Base-by-base conservation (phyloP, 2,797 vertebrate species). In the Propithecus deckenii region DNA sequence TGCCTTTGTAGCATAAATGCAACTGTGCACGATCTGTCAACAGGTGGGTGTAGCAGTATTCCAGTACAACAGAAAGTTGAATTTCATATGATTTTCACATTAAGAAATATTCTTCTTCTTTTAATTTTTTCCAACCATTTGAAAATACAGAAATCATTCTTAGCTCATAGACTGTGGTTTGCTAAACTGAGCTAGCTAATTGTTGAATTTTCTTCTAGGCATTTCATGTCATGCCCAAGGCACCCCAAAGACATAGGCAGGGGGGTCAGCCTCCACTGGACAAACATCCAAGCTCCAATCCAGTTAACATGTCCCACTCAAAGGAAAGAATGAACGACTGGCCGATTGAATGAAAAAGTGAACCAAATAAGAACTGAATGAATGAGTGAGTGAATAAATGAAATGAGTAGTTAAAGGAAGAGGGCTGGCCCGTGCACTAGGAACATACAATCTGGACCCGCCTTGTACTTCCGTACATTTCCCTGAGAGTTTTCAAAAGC, bases 401-500 rank as follows among this genome's bases (percentile, higher is more conserved):
- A 88, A 59, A n/a, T 6, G 22, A 63, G 23, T 5, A 10, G 11
- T 23, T 55, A 41, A 2, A 43, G 22, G 14, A 52, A 48, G 15
- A 18, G 13, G 11, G 0, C 25, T n/a, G 85, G 43, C 61, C 52
- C 46, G n/a, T 32, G 50, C 13, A 9, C 48, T 7, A 35, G 14
- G 13, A 72, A 15, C 10, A 0, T 2, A 5, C 0, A 4, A 55
- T 23, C 63, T 25, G 46, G 25, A 48, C 10, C 43, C 14, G 41
- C 46, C 74, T 30, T 22, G 23, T 25, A 55, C 67, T 69, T 76
- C 25, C 83, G 5, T 14, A 10, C 48, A 18, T 43, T 79, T 97
- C 84, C 90, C 94, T 91, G 78, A 95, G 89, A 97, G 80, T 96
- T 95, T 97, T 97, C 96, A 97, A 98, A 98, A 97, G 98, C 92